Percentiles rank a stretch among this genome's conserved stretches.
These are phyloP conservation scores for Scomberomorus guttatus DNA, from an alignment of 2,797 vertebrate species.

Conservation along the genomic window DNA sequence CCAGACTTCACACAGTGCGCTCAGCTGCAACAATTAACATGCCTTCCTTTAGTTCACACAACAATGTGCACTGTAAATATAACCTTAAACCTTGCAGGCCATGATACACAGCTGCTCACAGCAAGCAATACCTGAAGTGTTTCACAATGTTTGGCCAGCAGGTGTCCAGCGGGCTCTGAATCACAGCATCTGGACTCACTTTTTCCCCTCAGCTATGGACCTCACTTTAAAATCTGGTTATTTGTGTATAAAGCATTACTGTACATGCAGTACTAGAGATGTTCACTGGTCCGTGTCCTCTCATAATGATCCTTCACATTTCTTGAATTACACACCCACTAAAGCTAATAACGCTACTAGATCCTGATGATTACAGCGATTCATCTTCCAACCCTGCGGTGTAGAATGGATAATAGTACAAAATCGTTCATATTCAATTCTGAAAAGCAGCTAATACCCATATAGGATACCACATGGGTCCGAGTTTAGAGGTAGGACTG, in stretches of 20 bases:
- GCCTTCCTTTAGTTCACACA: neutral
- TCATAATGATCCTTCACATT: neutral
- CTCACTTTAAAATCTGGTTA: neutral
- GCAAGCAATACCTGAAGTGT: slow-evolving; percentile 1
- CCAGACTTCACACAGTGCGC: slow-evolving; percentile 7
- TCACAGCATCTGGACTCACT: neutral
- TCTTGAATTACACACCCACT: neutral
- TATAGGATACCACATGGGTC: neutral
- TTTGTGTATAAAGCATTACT: neutral
- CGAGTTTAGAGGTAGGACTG: too few relatives aligned
- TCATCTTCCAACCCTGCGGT: neutral
- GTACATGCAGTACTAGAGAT: neutral
- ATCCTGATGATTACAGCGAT: neutral
- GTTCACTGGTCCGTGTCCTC: too few relatives aligned
- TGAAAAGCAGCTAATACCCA: neutral
- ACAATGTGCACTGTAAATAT: slow-evolving; percentile 34
- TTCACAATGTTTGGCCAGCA: slow-evolving; percentile 24
- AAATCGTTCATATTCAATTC: neutral
- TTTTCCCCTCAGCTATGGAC: neutral
- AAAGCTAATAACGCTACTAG: neutral
- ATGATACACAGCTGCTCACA: slow-evolving; percentile 61
- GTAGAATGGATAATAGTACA: neutral
- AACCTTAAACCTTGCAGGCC: slow-evolving; percentile 18
- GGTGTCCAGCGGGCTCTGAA: slow-evolving; percentile 1
- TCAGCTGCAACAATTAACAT: slow-evolving; percentile 45